Base-by-base conservation (phyloP, 2,113 vertebrate species). In the Lepisosteus oculatus region DNA sequence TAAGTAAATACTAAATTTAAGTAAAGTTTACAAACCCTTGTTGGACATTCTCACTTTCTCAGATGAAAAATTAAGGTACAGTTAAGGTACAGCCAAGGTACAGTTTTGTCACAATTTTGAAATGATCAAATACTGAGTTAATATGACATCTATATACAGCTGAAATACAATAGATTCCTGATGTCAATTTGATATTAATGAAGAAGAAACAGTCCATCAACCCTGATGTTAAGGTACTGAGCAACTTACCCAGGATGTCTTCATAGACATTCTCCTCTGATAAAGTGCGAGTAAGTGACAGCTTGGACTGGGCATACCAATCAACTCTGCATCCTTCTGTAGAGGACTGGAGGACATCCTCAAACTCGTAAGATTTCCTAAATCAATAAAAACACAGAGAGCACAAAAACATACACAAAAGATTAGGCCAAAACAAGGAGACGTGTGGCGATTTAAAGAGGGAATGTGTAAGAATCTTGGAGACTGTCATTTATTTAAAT, bases 181-280 rank as follows among this genome's bases (percentile, higher is more conserved):
- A 29, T 29, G 29, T 29, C 29, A 29, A 29, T 29, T 0, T 29
- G 29, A 29, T 29, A 29, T 29, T 29, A 29, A 29, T 2, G 29
- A 29, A 29, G 29, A 29, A 29, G 29, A 29, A 29, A 7, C 29
- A 29, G 11, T 42, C 17, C n/a, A 9, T 65, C 17, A 65, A 29
- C 47, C 47, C 47, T 51, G 5, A 9, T 51, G 9, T 51, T 51
- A 5, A 51, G 5, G 47, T 51, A 5, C 47, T 51, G 47, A 3
- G 13, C 6, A 9, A 6, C 8, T 91, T 94, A 99, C 97, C 97
- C 78, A 96, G 87, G 70, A 99, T 98, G 85, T 99, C 97, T 80
- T 99, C 97, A 0, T 99, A 99, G 88, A 99, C 85, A 56, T 99
- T 99, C 82, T 98, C 97, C 79, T 98, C 96, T 0, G 97, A 98